A percentile compares a stretch with the other conserved stretches of the same genome.
phyloP scores from a whole-genome alignment of 2,888 invertebrate genomes.

The Brachyptera risi region DNA sequence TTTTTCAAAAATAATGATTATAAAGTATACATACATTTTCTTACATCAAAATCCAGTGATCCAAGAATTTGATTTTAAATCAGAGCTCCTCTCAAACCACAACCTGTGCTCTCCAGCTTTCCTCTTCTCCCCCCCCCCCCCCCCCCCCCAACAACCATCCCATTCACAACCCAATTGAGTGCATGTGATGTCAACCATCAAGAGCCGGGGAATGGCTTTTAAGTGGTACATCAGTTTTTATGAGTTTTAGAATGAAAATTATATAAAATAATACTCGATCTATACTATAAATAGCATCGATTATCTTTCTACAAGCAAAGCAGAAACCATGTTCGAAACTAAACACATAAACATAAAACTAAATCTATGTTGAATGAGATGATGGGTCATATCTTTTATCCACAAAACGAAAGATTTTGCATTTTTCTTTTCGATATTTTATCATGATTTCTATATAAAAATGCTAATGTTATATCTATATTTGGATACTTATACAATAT shows the following conservation, averaged over 20 bases:
- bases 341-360: not conserved
- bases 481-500: no score
- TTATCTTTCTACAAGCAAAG: not conserved
- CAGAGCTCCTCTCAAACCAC: no score
- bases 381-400: not conserved
- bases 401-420: not conserved
- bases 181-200: no score
- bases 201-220: not conserved
- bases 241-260: not conserved
- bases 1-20: no score
- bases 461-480: not conserved
- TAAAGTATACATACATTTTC: no score
- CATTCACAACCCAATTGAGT: no score
- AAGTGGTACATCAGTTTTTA: not conserved
- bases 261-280: not conserved
- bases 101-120: no score
- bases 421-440: not conserved
- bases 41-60: no score
- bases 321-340: not conserved
- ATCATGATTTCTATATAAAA: slow-evolving; percentile 1
- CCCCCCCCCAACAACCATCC: no score
- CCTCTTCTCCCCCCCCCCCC: no score
- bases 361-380: not conserved
- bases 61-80: no score
- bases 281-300: not conserved